Percentiles rank a stretch among this genome's conserved stretches.
Conservation (phyloP, 2,797 vertebrate genomes). For the Periophthalmus magnuspinnatus region DNA sequence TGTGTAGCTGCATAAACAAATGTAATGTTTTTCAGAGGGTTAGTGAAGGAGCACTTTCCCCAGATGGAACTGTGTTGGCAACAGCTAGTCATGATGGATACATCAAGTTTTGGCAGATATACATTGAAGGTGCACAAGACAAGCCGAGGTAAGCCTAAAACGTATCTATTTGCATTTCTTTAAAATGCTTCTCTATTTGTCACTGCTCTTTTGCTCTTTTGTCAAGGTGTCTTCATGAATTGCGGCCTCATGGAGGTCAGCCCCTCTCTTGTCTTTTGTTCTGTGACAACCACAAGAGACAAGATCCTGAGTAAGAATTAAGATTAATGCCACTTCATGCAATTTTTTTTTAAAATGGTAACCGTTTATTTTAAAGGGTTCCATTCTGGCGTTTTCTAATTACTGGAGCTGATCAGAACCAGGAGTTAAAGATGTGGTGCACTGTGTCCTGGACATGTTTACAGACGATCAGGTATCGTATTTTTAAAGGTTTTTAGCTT, state of each 20-base stretch:
- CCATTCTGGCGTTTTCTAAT: slow-evolving; percentile 98
- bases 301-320: slow-evolving; percentile 93
- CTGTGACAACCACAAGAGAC: slow-evolving; percentile 98
- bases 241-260: slow-evolving; percentile 90
- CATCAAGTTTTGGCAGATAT: slow-evolving; percentile 99
- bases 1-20: background rate
- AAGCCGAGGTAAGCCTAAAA: slow-evolving; percentile 84
- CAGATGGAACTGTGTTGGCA: slow-evolving; percentile 95
- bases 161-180: background rate
- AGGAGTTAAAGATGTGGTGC: slow-evolving; percentile 98
- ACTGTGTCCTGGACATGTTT: slow-evolving; percentile 98
- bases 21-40: slow-evolving; percentile 77
- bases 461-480: slow-evolving; percentile 87
- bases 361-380: slow-evolving; percentile 79
- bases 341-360: too few relatives aligned
- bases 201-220: background rate
- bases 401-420: slow-evolving; percentile 96
- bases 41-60: slow-evolving; percentile 95
- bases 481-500: background rate
- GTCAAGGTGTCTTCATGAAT: slow-evolving; percentile 93
- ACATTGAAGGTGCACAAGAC: slow-evolving; percentile 93
- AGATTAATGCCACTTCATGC: background rate
- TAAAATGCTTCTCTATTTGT: background rate
- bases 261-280: slow-evolving; percentile 97
- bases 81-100: slow-evolving; percentile 97